Conservation (phyloP, 2,888 invertebrate species). For the Anthophora plumipes region DNA sequence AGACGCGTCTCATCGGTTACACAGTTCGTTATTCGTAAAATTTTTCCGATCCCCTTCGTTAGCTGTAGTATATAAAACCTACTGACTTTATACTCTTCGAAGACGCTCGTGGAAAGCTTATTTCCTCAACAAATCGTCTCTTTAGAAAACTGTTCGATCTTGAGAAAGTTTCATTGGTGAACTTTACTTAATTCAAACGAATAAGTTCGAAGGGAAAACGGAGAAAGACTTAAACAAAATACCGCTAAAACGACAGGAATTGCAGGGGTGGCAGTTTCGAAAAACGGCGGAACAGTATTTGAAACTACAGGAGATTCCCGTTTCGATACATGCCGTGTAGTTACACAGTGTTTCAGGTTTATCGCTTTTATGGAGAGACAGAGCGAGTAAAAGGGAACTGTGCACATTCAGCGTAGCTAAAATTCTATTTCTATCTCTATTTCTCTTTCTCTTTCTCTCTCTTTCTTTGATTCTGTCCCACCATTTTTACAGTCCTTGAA, state of each 20-base stretch:
- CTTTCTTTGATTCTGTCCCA: background rate
- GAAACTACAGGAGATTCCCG: conserved; percentile 45
- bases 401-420: background rate
- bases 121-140: background rate
- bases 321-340: conserved; percentile 36
- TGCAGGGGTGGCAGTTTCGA: conserved; percentile 28
- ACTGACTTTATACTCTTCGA: background rate
- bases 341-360: conserved; percentile 35
- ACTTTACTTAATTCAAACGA: conserved; percentile 28
- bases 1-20: conserved; percentile 9
- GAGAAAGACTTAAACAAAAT: conserved; percentile 1
- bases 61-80: too few species aligned
- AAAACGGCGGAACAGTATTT: conserved; percentile 47
- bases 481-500: conserved; percentile 37
- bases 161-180: background rate
- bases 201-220: background rate
- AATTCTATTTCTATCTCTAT: conserved; percentile 2
- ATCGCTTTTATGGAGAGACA: conserved; percentile 38
- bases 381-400: background rate
- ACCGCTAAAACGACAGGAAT: conserved; percentile 4
- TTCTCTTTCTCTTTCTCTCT: background rate
- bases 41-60: background rate
- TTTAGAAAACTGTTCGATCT: too few species aligned
- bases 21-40: conserved; percentile 5
- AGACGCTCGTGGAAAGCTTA: background rate